Percentiles rank a stretch among this genome's conserved stretches.
Evolutionary conservation across 2,113 vertebrate species (phyloP).

Genomic region (Lampris incognitus): DNA sequence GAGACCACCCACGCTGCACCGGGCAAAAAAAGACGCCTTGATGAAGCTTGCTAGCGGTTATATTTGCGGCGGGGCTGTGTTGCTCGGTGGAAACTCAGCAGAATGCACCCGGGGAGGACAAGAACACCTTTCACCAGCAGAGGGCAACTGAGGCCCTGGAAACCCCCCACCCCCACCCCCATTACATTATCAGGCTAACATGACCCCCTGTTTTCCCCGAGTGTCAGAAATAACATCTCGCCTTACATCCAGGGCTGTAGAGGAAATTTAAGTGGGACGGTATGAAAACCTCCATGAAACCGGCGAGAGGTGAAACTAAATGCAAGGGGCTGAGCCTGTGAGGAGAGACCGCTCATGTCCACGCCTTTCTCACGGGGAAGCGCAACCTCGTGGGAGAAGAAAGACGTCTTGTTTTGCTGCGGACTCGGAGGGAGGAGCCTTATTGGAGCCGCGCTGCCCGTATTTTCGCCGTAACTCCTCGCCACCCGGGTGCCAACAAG

Average conservation of each 20-base stretch:
- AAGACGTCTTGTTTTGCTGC: background rate
- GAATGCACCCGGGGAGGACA: constrained; percentile 35
- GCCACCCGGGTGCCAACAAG: constrained; percentile 10
- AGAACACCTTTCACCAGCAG: constrained; percentile 57
- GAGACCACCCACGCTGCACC: constrained; percentile 68
- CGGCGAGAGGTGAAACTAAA: constrained; percentile 45
- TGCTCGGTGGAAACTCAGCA: constrained; percentile 53
- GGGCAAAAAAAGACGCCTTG: constrained; percentile 65
- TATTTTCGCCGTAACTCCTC: constrained; percentile 30
- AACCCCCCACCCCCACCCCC: constrained; percentile 33
- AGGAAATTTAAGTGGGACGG: constrained; percentile 76
- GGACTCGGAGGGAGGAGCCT: constrained; percentile 13
- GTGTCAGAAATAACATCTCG: constrained; percentile 81
- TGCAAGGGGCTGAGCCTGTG: constrained; percentile 53
- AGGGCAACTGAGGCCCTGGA: constrained; percentile 65
- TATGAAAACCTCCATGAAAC: constrained; percentile 69
- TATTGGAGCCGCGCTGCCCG: constrained; percentile 2
- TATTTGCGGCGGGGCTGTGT: constrained; percentile 46
- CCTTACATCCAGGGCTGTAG: constrained; percentile 70
- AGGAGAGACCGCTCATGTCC: constrained; percentile 50
- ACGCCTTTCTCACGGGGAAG: constrained; percentile 20
- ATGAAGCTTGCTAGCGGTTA: constrained; percentile 39
- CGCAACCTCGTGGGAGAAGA: constrained; percentile 23
- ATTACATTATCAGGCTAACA: constrained; percentile 49
- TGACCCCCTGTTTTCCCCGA: constrained; percentile 63